Percentiles rank a stretch among this genome's conserved stretches.
phyloP scores from a whole-genome alignment of 2,888 invertebrate genomes.

The Cantharis flavilabris region DNA sequence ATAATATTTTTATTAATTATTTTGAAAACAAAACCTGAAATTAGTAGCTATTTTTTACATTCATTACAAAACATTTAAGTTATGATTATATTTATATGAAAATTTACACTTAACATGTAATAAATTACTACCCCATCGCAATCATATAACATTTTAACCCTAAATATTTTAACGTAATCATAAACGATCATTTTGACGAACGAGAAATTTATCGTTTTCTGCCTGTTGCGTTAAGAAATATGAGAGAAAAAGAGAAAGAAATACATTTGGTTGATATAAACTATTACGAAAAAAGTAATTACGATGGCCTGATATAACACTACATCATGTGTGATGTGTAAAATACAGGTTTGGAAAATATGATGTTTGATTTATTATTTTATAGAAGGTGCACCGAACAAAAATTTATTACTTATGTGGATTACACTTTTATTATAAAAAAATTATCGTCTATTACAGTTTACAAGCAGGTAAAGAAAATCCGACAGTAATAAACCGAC shows the following conservation, averaged over 20 bases:
- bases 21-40: not conserved
- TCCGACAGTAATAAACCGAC: not conserved
- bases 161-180: slow-evolving; percentile 25
- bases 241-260: slow-evolving; percentile 21
- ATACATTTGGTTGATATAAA: slow-evolving; percentile 25
- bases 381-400: slow-evolving; percentile 39
- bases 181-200: slow-evolving; percentile 7
- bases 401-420: slow-evolving; percentile 32
- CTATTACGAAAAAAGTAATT: slow-evolving; percentile 41
- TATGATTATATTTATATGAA: slow-evolving; percentile 41
- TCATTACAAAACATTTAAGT: not conserved
- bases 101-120: slow-evolving; percentile 47
- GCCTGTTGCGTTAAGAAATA: not conserved
- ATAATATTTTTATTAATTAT: not conserved
- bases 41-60: not conserved
- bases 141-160: slow-evolving; percentile 16
- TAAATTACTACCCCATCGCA: slow-evolving; percentile 41
- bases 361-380: slow-evolving; percentile 46
- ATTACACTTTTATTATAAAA: slow-evolving; percentile 10
- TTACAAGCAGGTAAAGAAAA: not conserved
- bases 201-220: slow-evolving; percentile 6
- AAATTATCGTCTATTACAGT: not conserved
- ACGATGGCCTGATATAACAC: slow-evolving; percentile 48
- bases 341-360: slow-evolving; percentile 46
- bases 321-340: slow-evolving; percentile 53